A percentile compares a stretch with the other conserved stretches of the same genome.
phyloP scores from a whole-genome alignment of 2,797 vertebrate species.

The Halcyon chelicuti region DNA sequence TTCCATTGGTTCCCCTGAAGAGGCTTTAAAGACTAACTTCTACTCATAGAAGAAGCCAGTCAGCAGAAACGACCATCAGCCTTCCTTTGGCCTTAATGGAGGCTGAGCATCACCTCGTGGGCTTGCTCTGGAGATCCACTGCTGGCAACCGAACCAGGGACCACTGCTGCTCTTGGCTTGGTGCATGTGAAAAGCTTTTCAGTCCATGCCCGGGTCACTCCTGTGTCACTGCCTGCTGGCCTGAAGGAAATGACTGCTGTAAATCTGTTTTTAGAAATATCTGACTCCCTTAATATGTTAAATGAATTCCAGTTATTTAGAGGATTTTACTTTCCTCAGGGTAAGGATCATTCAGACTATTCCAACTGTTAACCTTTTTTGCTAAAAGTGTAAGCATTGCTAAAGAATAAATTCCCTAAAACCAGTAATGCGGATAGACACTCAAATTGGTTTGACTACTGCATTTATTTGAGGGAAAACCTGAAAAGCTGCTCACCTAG shows the following conservation, averaged over 20 bases:
- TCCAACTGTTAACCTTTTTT: background rate
- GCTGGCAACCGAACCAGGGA: background rate
- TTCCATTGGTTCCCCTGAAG: background rate
- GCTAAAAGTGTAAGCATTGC: background rate
- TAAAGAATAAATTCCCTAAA: background rate
- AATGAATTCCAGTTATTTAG: slow-evolving; percentile 70
- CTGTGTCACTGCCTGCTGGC: slow-evolving; percentile 67
- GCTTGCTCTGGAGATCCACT: background rate
- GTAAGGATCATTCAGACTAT: slow-evolving; percentile 6
- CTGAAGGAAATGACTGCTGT: slow-evolving; percentile 75
- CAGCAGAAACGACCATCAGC: background rate
- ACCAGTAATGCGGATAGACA: background rate
- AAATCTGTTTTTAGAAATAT: slow-evolving; percentile 71
- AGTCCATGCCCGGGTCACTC: slow-evolving; percentile 59
- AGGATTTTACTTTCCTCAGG: slow-evolving; percentile 47
- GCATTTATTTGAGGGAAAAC: background rate
- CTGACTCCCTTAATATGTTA: slow-evolving; percentile 52
- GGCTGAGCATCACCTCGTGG: background rate
- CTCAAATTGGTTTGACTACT: background rate
- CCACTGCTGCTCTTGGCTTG: background rate
- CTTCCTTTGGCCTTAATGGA: background rate
- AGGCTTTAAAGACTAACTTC: background rate
- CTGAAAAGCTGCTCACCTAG: background rate
- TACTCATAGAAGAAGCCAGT: background rate
- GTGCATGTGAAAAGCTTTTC: slow-evolving; percentile 64